Base-by-base conservation (phyloP, 2,113 vertebrate species). In the Calonectris borealis region DNA sequence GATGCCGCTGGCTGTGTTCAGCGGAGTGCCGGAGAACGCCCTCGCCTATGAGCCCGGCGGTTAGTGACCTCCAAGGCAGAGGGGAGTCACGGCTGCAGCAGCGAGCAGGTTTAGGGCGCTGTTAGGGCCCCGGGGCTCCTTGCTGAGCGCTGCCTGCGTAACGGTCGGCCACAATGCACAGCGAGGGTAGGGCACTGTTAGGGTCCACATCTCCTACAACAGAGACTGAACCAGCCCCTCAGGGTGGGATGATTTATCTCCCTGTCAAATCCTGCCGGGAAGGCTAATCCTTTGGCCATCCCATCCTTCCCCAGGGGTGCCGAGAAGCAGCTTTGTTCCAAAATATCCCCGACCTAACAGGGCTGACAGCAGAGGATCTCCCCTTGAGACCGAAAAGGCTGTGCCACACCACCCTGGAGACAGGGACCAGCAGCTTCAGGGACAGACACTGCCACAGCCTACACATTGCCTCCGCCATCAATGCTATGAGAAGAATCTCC, bases 11-110 rank as follows among this genome's bases (percentile, higher is more conserved):
- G 88, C 25, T 57, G 85, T 2, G 21, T 10, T 27, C 60, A 78
- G 64, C 70, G 4, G 55, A 6, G 62, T 1, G 42, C 40, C 2
- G 4, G 69, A 62, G 66, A 79, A 64, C 13, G 1, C 29, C 73
- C 60, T 66, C 1, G 2, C 9, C 60, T 4, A 1, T 0, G 6
- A 62, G 36, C 72, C 61, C 2, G 2, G 66, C 83, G 24, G 29
- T 36, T 2, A 9, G 78, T 1, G 80, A 54, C 71, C 94, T 66
- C 7, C 5, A 2, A 17, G 86, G 86, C 75, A 46, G 60, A 0
- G 1, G 1, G 36, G 29, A 64, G 48, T 1, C 27, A 38, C 2
- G 18, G 65, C 83, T 83, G 66, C 48, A 20, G 83, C 79, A 36
- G 48, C 5, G 6, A 76, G 78, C 54, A 27, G 86, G 48, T 54